Evolutionary conservation across 2,797 vertebrate species (phyloP), one percentile per base, ranked within the genome.

Genomic region (Myotis daubentonii): DNA sequence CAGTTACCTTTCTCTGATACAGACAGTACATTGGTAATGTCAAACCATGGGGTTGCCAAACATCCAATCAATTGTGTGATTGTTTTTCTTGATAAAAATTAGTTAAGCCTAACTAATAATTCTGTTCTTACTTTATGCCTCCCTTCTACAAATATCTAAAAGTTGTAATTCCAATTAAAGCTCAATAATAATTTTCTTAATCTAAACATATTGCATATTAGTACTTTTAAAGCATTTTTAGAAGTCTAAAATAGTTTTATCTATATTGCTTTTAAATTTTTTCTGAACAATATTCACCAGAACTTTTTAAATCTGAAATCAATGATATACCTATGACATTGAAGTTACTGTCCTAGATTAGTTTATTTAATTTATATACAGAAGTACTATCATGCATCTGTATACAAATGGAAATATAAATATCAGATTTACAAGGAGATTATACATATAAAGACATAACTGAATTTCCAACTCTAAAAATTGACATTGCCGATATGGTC

Each of bases 361-460:
- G 71, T 60, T 60, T 55, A 71, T 62, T 88, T 57, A 85, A 53
- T 70, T 78, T 75, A 55, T 25, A 53, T 38, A 22, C 6, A 66
- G 28, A 79, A 93, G 49, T 75, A 75, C 17, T 68, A 38, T 68
- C 23, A 60, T 33, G 41, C 23, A 78, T 82, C 68, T 96, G 41
- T 72, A 49, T 22, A 92, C 20, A 72, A 94, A 66, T 33, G 11
- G 72, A 95, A 82, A 92, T 72, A 66, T 49, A 89, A 91, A 38
- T 33, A 6, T 8, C 93, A 89, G 44, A 55, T 30, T n/a, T 66
- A 1, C 57, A 78, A 65, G 55, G 19, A n/a, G 47, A 72, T 66
- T 92, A 44, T 2, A 84, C 5, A 3, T 17, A 19, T 47, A 62
- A 90, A 93, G 44, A 20, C 20, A 71, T 20, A 84, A 47, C 30